A percentile compares a stretch with the other conserved stretches of the same genome.
phyloP scores from a whole-genome alignment of 2,797 vertebrate species.

The Coendou prehensilis region DNA sequence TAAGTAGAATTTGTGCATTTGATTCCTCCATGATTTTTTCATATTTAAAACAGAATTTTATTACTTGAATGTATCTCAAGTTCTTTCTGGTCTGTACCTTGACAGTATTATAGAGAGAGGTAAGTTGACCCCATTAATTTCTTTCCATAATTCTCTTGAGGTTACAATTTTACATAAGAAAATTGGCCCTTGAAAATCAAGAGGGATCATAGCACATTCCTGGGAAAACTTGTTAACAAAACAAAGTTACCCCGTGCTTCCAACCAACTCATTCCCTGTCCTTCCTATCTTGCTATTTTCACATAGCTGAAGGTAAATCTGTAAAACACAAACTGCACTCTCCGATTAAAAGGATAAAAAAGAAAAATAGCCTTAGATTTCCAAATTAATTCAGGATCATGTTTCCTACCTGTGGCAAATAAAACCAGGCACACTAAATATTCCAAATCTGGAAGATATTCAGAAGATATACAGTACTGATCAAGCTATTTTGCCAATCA shows the following conservation, averaged over 20 bases:
- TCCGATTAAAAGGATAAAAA: not conserved
- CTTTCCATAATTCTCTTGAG: not conserved
- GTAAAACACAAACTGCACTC: not conserved
- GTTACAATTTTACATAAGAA: constrained; percentile 17
- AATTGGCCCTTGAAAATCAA: not conserved
- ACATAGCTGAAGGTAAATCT: not conserved
- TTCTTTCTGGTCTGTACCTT: not conserved
- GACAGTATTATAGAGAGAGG: not conserved
- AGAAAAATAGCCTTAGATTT: not conserved
- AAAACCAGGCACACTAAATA: not conserved
- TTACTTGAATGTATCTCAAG: not conserved
- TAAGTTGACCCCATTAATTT: not conserved
- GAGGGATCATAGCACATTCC: not conserved
- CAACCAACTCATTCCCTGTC: not conserved
- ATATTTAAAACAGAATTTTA: not conserved
- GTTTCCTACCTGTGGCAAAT: not conserved
- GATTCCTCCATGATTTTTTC: not conserved
- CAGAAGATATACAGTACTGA: not conserved
- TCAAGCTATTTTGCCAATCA: not conserved
- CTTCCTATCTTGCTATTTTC: not conserved
- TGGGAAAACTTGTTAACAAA: not conserved
- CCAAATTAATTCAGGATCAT: not conserved
- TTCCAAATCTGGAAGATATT: not conserved
- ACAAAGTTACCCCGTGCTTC: not conserved
- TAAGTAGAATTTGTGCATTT: not conserved